Base-by-base conservation (phyloP, 2,888 invertebrate species). In the Phytoseiulus persimilis region DNA sequence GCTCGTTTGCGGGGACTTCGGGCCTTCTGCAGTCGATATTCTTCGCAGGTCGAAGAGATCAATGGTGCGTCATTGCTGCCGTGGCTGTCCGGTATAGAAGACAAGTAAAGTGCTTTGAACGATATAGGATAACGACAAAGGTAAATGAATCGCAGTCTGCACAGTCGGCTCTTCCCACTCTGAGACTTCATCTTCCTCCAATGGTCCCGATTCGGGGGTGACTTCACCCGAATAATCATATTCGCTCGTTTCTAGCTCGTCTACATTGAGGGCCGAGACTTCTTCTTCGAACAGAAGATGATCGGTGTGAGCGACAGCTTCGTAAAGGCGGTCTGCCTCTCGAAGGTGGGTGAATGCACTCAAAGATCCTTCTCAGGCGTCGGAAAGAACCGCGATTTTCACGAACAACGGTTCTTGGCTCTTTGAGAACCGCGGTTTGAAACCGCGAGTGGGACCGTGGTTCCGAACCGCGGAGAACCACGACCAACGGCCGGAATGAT, bases 221-320 rank as follows among this genome's bases (percentile, higher is more conserved):
- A 46, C 14, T 14, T 46, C 46, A 46, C 14, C 46, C 6, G 14
- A 46, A 46, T 46, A 6, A 11, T 65, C 33, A n/a, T 87, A 14
- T 28, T n/a, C 87, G 3, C 23, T 31, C 31, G 23, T 32, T 84
- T 84, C 1, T 31, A 87, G 87, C 45, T 87, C 6, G 87, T 87
- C 11, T 87, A 39, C 11, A 45, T 45, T 11, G 87, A 87, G 18
- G 87, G 33, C 6, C 87, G 87, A 6, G 39, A 87, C 14, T 33
- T 87, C 39, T 87, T 87, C 87, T 87, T 87, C 87, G 87, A 87
- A n/a, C 87, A 87, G 87, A 39, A 45, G 87, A 31, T 87, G 32
- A 32, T 87, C 31, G 87, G 87, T 5, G 33, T 87, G 9, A 87
- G 45, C 39, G 87, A 87, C 39, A 45, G 45, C 28, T 87, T 87